Evolutionary conservation across 1,140 invertebrate genomes (phyloP).

Genomic region (Penaeus japonicus): DNA sequence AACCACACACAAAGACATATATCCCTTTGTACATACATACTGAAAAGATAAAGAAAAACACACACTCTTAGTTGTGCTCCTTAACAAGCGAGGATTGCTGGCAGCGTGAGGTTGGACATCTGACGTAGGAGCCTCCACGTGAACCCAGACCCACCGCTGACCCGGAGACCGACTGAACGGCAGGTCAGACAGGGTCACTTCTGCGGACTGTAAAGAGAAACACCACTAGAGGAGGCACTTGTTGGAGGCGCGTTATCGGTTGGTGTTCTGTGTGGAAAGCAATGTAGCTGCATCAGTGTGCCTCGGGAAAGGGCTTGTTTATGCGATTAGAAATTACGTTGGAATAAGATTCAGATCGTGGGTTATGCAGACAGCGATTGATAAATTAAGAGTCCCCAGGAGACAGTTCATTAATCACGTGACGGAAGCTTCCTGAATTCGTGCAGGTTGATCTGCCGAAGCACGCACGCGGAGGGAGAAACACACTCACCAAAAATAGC

Average conservation of each 20-base stretch:
- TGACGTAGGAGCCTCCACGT: constrained; percentile 21
- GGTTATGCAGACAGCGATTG: no score
- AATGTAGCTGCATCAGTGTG: neutral
- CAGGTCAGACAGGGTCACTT: neutral
- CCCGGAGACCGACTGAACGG: neutral
- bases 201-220: neutral
- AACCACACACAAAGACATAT: neutral
- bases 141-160: constrained; percentile 38
- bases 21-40: neutral
- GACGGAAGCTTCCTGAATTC: no score
- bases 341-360: no score
- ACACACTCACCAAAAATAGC: constrained; percentile 22
- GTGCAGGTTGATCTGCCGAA: neutral
- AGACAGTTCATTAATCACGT: no score
- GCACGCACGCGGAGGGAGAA: neutral
- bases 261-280: neutral
- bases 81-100: neutral
- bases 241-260: neutral
- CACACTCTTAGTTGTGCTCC: neutral
- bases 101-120: neutral
- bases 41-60: neutral
- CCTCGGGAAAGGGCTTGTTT: no score
- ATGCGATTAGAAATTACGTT: no score
- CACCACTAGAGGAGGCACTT: neutral
- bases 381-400: no score